Evolutionary conservation across 2,888 invertebrate genomes (phyloP), one percentile per base, ranked within the genome.

Genomic region (Drepana falcataria): DNA sequence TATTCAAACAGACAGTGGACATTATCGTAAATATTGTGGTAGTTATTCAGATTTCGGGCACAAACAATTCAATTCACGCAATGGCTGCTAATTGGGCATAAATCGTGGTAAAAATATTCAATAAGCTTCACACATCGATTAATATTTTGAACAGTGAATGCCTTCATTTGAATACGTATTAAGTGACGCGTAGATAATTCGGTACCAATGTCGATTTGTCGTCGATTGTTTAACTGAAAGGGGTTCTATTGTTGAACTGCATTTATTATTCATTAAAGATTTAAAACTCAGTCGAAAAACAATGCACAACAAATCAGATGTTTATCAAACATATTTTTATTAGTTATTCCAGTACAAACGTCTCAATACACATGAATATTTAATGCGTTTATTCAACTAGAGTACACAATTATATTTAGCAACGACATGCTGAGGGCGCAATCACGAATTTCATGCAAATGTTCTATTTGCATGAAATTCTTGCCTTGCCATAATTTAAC

Each of bases 61-160:
- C 90, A 83, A 89, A 90, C 90, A 91, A 91, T 91, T 90, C 89
- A 88, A 89, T 91, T 89, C 88, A 88, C 87, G 85, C 87, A 86
- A 78, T 77, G 79, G 69, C 83, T 81, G 83, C 87, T 89, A 90
- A 91, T 90, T 91, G 89, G 87, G 83, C 79, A 87, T 89, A 88
- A 88, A 86, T 89, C 81, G 85, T 79, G 74, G 79, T 85, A 83
- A 81, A 87, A 85, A 88, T 87, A 88, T 87, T 88, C 81, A 89
- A 89, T 87, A 85, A 87, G 82, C 79, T 77, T 76, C 84, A 82
- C 82, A 82, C 80, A 82, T 87, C 86, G 85, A 87, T 88, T 87
- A 83, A 82, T 85, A 82, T 82, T 83, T 83, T 77, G 75, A 81
- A 79, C 72, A 68, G 69, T 70, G 84, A 79, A 87, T 84, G 80